Percentiles rank a stretch among this genome's conserved stretches.
Evolutionary conservation across 92 coral and sea anemone genomes (phyloP).

Genomic region (Bergia sp.): DNA sequence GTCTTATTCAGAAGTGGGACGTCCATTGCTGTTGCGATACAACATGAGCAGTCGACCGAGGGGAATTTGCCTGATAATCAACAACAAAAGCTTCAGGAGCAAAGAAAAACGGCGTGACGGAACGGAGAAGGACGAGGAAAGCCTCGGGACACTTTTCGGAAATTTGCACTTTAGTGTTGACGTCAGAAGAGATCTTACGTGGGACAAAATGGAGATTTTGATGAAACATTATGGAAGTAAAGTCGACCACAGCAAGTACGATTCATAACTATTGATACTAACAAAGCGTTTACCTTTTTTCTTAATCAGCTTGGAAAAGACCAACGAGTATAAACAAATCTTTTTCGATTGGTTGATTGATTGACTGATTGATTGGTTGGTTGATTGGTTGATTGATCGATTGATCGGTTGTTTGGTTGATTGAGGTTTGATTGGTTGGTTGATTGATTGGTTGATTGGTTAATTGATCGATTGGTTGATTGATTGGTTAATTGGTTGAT

Average conservation of each 20-base stretch:
- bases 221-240: conserved; percentile 16
- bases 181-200: conserved; percentile 21
- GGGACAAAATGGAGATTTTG: conserved; percentile 21
- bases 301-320: too few species aligned
- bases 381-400: too few species aligned
- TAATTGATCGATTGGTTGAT: too few species aligned
- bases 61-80: conserved; percentile 37
- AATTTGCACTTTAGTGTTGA: conserved; percentile 26
- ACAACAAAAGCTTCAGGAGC: conserved; percentile 33
- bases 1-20: not conserved
- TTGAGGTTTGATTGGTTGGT: too few species aligned
- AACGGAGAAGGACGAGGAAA: conserved; percentile 31
- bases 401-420: too few species aligned
- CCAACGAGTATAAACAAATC: too few species aligned
- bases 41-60: conserved; percentile 24
- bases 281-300: too few species aligned
- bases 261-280: not conserved
- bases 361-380: too few species aligned
- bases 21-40: conserved; percentile 3
- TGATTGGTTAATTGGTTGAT: too few species aligned
- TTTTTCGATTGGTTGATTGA: too few species aligned
- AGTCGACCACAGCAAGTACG: conserved; percentile 29
- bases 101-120: conserved; percentile 21
- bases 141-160: conserved; percentile 21
- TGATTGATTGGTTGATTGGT: too few species aligned